Evolutionary conservation across 2,888 invertebrate species (phyloP).

Genomic region (Mesoligia furuncula): DNA sequence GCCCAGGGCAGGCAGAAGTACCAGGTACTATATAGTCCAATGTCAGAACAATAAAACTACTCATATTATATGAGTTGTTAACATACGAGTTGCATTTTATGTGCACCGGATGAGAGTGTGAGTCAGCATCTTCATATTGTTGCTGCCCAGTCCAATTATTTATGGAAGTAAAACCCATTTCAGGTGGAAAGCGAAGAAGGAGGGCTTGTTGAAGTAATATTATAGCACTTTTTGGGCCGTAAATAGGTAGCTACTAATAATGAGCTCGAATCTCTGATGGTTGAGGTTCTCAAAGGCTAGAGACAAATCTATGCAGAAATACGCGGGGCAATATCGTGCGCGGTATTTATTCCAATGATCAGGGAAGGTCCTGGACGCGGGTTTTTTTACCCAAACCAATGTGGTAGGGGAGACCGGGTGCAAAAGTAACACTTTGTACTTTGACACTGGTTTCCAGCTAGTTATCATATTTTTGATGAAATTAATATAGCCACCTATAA

Average conservation of each 20-base stretch:
- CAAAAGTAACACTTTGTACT: too few relatives aligned
- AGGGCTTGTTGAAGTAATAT: neutral
- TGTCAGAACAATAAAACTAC: slow-evolving; percentile 12
- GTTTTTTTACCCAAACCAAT: neutral
- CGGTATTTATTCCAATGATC: neutral
- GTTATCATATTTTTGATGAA: too few relatives aligned
- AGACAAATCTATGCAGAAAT: neutral
- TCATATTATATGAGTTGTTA: slow-evolving; percentile 17
- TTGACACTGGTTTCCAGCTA: too few relatives aligned
- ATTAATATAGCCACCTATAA: too few relatives aligned
- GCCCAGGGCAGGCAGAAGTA: neutral
- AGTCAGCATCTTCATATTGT: slow-evolving; percentile 48
- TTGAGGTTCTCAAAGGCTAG: neutral
- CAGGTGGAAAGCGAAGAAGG: slow-evolving; percentile 20
- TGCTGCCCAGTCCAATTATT: slow-evolving; percentile 43
- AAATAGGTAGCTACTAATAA: neutral
- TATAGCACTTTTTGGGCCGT: neutral
- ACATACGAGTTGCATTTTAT: slow-evolving; percentile 16
- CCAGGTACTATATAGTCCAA: neutral
- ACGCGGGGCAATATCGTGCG: neutral
- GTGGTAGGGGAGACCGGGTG: too few relatives aligned
- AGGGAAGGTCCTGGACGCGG: neutral
- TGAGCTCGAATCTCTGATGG: neutral
- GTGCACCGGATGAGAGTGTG: slow-evolving; percentile 43
- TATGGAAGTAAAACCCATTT: slow-evolving; percentile 46